Conservation (phyloP, 2,888 invertebrate species). For the Junonia oenone region DNA sequence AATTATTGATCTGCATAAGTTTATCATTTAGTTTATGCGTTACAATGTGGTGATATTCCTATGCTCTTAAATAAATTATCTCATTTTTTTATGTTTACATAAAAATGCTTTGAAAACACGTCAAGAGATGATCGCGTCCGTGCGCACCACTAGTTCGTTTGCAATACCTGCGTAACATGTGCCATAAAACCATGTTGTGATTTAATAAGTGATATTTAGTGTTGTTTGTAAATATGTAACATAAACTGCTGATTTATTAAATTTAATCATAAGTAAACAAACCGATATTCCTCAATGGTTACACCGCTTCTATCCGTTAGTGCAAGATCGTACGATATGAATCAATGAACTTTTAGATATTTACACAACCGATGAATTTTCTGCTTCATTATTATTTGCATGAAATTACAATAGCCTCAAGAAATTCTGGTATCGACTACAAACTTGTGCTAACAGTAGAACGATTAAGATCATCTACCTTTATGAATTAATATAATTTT, state of each 20-base stretch:
- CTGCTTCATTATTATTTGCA: constrained; percentile 27
- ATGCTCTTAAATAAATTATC: constrained; percentile 46
- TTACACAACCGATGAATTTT: constrained; percentile 29
- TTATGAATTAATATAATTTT: constrained; percentile 34
- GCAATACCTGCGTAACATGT: constrained; percentile 68
- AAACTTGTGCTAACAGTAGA: constrained; percentile 39
- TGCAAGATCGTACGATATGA: constrained; percentile 35
- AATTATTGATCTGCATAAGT: constrained; percentile 69
- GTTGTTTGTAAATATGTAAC: constrained; percentile 79
- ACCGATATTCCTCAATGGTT: constrained; percentile 46
- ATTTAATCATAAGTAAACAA: constrained; percentile 61
- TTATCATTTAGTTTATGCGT: constrained; percentile 52
- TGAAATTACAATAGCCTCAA: constrained; percentile 13
- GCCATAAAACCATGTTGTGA: constrained; percentile 79
- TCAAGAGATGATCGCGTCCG: constrained; percentile 38
- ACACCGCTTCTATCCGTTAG: constrained; percentile 44
- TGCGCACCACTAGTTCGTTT: constrained; percentile 34
- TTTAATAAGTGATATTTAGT: constrained; percentile 78
- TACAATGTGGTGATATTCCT: constrained; percentile 68
- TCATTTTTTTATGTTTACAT: constrained; percentile 33
- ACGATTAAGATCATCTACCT: constrained; percentile 28
- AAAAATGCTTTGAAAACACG: constrained; percentile 62
- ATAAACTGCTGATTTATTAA: constrained; percentile 61
- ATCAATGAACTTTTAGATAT: constrained; percentile 26
- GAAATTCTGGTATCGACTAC: constrained; percentile 14